Evolutionary conservation across 2,888 invertebrate genomes (phyloP).

Genomic region (Drosophila neonasuta): DNA sequence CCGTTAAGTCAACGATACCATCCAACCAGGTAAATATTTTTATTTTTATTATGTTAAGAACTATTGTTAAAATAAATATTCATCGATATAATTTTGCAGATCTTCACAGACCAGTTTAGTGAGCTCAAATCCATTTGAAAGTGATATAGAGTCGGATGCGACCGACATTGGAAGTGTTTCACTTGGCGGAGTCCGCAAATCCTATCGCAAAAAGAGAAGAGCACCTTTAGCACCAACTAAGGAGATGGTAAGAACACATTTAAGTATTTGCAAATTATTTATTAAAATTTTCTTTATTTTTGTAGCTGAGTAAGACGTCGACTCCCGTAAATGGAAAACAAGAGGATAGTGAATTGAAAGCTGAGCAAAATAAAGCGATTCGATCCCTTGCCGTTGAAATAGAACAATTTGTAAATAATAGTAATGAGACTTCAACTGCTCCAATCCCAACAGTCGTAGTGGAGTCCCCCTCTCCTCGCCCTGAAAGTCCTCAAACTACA

Average conservation of each 20-base stretch:
- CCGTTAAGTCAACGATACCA: slow-evolving; percentile 83
- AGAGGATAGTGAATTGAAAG: slow-evolving; percentile 6
- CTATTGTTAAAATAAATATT: slow-evolving; percentile 20
- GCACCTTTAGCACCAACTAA: slow-evolving; percentile 85
- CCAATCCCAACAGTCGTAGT: slow-evolving; percentile 10
- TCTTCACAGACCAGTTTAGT: slow-evolving; percentile 85
- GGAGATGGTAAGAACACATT: slow-evolving; percentile 35
- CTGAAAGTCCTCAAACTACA: slow-evolving; percentile 12
- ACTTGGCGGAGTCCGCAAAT: slow-evolving; percentile 63
- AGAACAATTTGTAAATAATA: slow-evolving; percentile 60
- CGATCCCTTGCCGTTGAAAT: slow-evolving; percentile 63
- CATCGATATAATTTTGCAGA: slow-evolving; percentile 62
- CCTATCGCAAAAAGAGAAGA: slow-evolving; percentile 86
- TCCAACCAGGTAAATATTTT: slow-evolving; percentile 54
- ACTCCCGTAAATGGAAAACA: background rate
- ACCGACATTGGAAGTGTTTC: slow-evolving; percentile 40
- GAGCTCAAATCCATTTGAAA: slow-evolving; percentile 85
- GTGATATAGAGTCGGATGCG: slow-evolving; percentile 79
- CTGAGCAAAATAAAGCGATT: slow-evolving; percentile 47
- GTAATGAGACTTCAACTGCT: slow-evolving; percentile 16
- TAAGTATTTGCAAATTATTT: background rate
- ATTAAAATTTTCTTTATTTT: background rate
- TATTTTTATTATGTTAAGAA: too few species aligned
- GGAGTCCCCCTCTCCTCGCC: slow-evolving; percentile 6
- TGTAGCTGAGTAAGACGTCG: slow-evolving; percentile 12